Base-by-base conservation (phyloP, 2,888 invertebrate species). In the Drosophila kambysellisi region DNA sequence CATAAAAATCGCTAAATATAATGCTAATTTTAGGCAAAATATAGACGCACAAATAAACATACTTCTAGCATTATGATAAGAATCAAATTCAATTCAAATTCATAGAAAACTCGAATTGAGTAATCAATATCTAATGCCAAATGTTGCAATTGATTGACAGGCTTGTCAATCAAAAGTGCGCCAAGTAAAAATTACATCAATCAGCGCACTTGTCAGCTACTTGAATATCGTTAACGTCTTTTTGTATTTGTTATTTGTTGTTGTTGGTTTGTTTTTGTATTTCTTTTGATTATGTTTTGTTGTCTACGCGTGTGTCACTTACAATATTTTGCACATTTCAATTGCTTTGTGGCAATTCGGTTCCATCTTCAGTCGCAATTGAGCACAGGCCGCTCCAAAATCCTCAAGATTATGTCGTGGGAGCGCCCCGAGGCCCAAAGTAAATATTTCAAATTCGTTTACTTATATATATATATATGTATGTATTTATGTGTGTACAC, bases 171-270 rank as follows among this genome's bases (percentile, higher is more conserved):
- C 72, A 58, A 62, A 63, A 54, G 59, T 52, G 68, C 59, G 54
- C 63, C 58, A 58, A 63, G 79, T 78, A 39, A 77, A 85, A 70
- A 69, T 64, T 69, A 64, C 83, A 83, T 83, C 89, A 83, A 88
- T 83, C 82, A 81, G 63, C 46, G 61, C 60, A 62, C 25, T 72
- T 53, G 37, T 51, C 54, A 37, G 63, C 62, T 68, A 76, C 70
- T 83, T 64, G 53, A 69, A 70, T 58, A 60, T 63, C 30, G 56
- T 51, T 63, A 65, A 70, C 58, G 65, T 52, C 39, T 58, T 60
- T 43, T 20, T 64, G 3, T 50, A 17, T 51, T 39, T 61, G 51
- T 63, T 58, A 56, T 70, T 39, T 30, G 17, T 5, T 30, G 17
- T 5, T 25, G 3, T 29, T 9, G 29, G n/a, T 46, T 41, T 29